Conservation (phyloP, 1,140 invertebrate species). For the Caenorhabditis latens region DNA sequence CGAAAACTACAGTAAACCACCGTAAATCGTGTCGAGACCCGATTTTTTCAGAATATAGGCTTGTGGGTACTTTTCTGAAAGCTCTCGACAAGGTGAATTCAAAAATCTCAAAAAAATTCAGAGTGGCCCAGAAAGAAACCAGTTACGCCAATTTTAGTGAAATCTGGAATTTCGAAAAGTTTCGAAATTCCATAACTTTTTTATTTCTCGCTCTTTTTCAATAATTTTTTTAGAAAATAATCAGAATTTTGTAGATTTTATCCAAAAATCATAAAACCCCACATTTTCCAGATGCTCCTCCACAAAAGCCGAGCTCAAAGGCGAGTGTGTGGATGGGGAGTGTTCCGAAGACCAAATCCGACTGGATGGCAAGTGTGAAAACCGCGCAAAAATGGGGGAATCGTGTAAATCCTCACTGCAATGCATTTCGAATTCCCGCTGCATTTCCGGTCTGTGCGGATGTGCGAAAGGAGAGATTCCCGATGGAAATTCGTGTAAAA, state of each 20-base stretch:
- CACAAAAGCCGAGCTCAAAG: constrained; percentile 19
- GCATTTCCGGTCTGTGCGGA: constrained; percentile 58
- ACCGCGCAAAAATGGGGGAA: constrained; percentile 58
- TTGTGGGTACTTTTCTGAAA: neutral
- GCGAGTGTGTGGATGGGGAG: constrained; percentile 18
- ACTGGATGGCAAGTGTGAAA: constrained; percentile 57
- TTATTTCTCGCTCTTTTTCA: neutral
- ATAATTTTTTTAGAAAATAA: neutral
- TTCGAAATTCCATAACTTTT: no score
- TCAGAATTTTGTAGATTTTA: neutral
- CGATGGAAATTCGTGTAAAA: constrained; percentile 20
- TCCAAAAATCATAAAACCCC: neutral
- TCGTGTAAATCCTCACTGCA: constrained; percentile 59
- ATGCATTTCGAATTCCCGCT: constrained; percentile 61
- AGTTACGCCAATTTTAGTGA: no score
- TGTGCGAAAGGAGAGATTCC: constrained; percentile 57
- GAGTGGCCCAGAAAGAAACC: no score
- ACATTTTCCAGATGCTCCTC: constrained; percentile 32
- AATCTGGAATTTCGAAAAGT: no score
- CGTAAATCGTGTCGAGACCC: neutral
- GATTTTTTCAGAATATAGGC: neutral
- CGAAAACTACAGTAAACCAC: no score
- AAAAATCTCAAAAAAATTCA: no score
- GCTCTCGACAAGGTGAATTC: neutral
- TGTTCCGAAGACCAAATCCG: constrained; percentile 55